A percentile compares a stretch with the other conserved stretches of the same genome.
phyloP scores from a whole-genome alignment of 2,113 vertebrate species.

The Microcebus jonahi region DNA sequence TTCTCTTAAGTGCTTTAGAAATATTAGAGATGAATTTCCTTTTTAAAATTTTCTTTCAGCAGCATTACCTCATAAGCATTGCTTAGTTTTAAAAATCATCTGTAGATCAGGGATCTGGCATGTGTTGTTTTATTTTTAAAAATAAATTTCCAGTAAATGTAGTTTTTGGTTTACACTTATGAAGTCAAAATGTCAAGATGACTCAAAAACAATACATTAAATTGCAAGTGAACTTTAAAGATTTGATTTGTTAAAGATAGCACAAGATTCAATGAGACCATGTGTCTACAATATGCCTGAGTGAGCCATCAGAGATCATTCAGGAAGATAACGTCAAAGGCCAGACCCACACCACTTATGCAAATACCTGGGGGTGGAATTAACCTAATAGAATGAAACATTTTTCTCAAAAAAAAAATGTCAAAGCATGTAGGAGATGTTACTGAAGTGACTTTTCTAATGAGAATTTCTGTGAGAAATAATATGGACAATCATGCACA shows the following conservation, averaged over 20 bases:
- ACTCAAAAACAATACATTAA: constrained; percentile 83
- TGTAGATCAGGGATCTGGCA: constrained; percentile 86
- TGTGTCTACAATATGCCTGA: constrained; percentile 60
- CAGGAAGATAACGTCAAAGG: constrained; percentile 72
- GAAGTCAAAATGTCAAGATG: constrained; percentile 80
- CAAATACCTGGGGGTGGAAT: constrained; percentile 58
- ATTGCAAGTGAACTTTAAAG: constrained; percentile 84
- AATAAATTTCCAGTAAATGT: constrained; percentile 84
- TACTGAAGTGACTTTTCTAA: not conserved
- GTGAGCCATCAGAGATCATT: constrained; percentile 67
- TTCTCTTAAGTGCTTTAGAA: constrained; percentile 28
- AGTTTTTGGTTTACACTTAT: constrained; percentile 82
- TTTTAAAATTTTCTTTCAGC: constrained; percentile 68
- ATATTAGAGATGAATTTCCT: constrained; percentile 75
- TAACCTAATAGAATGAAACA: constrained; percentile 43
- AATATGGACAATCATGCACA: not conserved
- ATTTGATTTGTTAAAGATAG: constrained; percentile 82
- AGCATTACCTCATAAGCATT: constrained; percentile 78
- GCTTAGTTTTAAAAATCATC: constrained; percentile 84
- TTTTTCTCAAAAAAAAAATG: not conserved
- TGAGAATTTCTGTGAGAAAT: constrained; percentile 20
- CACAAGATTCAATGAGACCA: constrained; percentile 63
- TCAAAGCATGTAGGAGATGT: constrained; percentile 51
- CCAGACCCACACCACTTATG: constrained; percentile 52
- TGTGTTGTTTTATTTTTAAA: constrained; percentile 82